Evolutionary conservation across 2,797 vertebrate species (phyloP), one percentile per base, ranked within the genome.

Genomic region (Champsocephalus esox): DNA sequence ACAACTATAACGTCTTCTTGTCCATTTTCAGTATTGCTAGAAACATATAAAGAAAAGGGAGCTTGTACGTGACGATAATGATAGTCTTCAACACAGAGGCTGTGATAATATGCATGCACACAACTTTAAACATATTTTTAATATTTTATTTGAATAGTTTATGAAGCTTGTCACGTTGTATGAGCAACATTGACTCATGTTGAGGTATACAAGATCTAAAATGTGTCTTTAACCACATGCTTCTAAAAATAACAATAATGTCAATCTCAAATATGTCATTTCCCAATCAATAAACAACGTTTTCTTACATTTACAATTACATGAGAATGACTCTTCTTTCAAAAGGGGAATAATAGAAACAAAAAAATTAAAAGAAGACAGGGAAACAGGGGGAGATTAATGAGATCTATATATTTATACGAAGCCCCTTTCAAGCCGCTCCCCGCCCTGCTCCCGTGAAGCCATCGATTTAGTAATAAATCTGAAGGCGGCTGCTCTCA

Each of bases 401-500:
- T 77, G 64, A 64, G 32, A 70, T 73, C 45, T 21, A 66, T 44
- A 49, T 51, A 79, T 86, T 71, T 67, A 77, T 83, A 85, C 55
- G 69, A 71, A 72, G 21, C 28, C 32, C 19, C 32, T 32, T 70
- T 79, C 13, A 68, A 63, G 77, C 81, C 85, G 3, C 87, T 66
- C 79, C 67, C 74, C 48, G 1, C 41, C 16, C 66, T 52, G 56
- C 70, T 77, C 79, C 61, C 76, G 80, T 87, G 82, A 79, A 77
- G 62, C n/a, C 55, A 94, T 93, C 13, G 91, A 94, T 91, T 85
- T 85, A 34, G 69, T 86, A 68, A 92, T 94, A 92, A 93, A 93
- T 94, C 89, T 87, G 56, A 77, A 81, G 87, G 69, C 24, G 50
- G 49, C 12, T 77, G 63, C 63, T 65, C 77, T 62, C 81, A 90